Conservation (phyloP, 1,140 invertebrate genomes). For the Drosophila repleta region DNA sequence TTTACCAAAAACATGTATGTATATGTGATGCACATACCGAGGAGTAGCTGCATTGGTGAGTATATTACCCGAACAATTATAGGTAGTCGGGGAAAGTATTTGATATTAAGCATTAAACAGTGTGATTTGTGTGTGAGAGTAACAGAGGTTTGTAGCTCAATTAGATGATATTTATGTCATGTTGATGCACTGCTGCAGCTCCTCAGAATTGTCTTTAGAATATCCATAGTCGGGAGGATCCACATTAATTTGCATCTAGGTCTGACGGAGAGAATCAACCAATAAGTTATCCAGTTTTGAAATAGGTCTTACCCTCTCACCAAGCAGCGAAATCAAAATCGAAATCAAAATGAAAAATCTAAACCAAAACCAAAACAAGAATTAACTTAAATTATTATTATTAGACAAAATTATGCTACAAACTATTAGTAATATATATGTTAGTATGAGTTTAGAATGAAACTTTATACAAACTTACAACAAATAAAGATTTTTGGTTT, state of each 20-base stretch:
- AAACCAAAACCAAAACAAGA: too few relatives aligned
- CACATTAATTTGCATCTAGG: not conserved
- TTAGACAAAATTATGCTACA: too few relatives aligned
- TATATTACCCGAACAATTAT: slow-evolving; percentile 10
- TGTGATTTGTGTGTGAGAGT: not conserved
- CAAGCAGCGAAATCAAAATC: too few relatives aligned
- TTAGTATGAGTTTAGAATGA: too few relatives aligned
- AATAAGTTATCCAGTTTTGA: not conserved
- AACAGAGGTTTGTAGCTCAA: not conserved
- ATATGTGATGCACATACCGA: not conserved
- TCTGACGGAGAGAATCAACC: not conserved
- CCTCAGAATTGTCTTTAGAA: not conserved
- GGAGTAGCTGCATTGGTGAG: not conserved
- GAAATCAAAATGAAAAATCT: too few relatives aligned
- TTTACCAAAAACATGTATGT: not conserved
- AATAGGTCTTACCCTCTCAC: too few relatives aligned
- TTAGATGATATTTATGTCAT: too few relatives aligned
- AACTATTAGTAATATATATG: too few relatives aligned
- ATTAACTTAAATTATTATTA: too few relatives aligned
- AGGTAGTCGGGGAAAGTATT: not conserved
- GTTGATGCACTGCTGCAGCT: not conserved
- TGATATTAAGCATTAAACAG: not conserved
- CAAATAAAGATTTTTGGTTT: too few relatives aligned
- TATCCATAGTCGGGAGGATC: not conserved
- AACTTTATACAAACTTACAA: too few relatives aligned